phyloP scores from a whole-genome alignment of 2,888 invertebrate genomes.

The Cataglyphis cursor region DNA sequence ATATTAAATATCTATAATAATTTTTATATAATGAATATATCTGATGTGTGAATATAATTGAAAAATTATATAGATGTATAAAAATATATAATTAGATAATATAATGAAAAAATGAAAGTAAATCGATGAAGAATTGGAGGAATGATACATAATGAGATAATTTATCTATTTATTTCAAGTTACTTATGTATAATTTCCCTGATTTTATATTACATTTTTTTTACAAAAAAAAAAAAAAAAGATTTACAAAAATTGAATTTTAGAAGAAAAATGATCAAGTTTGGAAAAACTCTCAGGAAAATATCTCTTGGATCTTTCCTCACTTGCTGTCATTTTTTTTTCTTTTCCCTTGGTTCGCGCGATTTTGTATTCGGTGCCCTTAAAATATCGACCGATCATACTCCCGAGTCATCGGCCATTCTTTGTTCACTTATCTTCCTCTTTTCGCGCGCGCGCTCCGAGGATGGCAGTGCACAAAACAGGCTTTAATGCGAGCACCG shows the following conservation, averaged over 20 bases:
- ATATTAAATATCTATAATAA: neutral
- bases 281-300: neutral
- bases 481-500: constrained; percentile 58
- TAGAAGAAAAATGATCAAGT: neutral
- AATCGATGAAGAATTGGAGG: neutral
- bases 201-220: neutral
- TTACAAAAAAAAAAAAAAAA: neutral
- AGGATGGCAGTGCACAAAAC: constrained; percentile 56
- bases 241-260: neutral
- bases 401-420: constrained; percentile 40
- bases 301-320: neutral
- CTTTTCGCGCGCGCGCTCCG: constrained; percentile 12
- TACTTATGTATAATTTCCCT: neutral
- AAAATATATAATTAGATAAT: neutral
- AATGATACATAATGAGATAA: neutral
- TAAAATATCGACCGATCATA: constrained; percentile 79
- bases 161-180: neutral
- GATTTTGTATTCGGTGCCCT: constrained; percentile 40
- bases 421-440: constrained; percentile 49
- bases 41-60: neutral
- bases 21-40: neutral
- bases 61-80: neutral
- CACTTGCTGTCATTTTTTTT: neutral
- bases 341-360: neutral
- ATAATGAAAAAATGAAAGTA: neutral